Conservation (phyloP, 2,797 vertebrate genomes). For the Florisuga fusca region DNA sequence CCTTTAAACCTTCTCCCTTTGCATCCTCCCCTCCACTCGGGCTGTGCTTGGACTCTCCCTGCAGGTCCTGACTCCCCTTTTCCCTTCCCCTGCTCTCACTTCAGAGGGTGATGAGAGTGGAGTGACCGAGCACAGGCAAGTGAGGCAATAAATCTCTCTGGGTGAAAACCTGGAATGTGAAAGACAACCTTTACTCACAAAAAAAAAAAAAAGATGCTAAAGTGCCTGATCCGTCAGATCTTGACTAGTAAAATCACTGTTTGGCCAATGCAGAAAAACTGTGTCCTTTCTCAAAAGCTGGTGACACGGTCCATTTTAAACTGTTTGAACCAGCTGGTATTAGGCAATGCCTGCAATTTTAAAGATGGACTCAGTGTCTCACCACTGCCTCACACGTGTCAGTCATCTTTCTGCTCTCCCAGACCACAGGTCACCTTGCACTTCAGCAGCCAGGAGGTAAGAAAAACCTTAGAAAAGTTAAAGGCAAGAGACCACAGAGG, state of each 20-base stretch:
- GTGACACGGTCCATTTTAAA: neutral
- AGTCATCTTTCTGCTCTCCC: neutral
- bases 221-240: neutral
- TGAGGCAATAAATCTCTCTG: neutral
- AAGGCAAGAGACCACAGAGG: neutral
- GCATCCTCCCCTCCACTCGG: neutral
- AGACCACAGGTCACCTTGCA: neutral
- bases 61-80: neutral
- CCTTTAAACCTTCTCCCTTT: neutral
- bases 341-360: neutral
- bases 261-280: neutral
- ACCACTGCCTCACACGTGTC: neutral
- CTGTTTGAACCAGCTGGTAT: neutral
- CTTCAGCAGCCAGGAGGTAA: neutral
- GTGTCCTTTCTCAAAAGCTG: neutral
- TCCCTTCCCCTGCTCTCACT: neutral
- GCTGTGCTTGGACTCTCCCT: neutral
- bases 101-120: fast-evolving
- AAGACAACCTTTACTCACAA: fast-evolving
- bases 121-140: neutral
- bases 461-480: neutral
- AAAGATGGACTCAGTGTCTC: neutral
- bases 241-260: neutral
- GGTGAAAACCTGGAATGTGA: neutral
- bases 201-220: neutral